A percentile compares a stretch with the other conserved stretches of the same genome.
phyloP scores from a whole-genome alignment of 2,797 vertebrate genomes.

The Otolemur crassicaudatus region DNA sequence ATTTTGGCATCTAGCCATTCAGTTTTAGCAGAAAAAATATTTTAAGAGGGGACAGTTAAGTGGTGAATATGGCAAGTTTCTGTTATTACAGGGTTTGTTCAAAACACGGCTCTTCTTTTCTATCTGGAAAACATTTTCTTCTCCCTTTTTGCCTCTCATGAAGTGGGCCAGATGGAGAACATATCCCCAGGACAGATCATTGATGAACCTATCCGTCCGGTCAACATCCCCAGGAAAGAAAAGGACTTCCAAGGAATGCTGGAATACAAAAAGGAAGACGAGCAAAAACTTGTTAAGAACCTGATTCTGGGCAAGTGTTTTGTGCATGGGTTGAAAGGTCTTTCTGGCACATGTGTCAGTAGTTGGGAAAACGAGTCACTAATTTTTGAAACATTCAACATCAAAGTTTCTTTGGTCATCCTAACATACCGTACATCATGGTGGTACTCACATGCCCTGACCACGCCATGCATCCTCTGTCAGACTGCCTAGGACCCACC shows the following conservation, averaged over 20 bases:
- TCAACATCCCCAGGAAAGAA: conserved; percentile 98
- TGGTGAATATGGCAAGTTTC: neutral
- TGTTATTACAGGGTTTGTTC: neutral
- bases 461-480: neutral
- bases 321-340: neutral
- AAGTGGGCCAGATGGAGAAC: conserved; percentile 95
- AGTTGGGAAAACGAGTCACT: neutral
- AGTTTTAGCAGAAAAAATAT: conserved; percentile 23
- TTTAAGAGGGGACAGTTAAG: neutral
- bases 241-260: conserved; percentile 99
- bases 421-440: neutral
- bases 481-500: neutral
- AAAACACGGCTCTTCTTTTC: too few relatives aligned
- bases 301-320: conserved; percentile 94
- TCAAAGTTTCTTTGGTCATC: neutral
- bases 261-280: conserved; percentile 98
- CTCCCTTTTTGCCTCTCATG: conserved; percentile 30
- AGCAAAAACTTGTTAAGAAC: conserved; percentile 97
- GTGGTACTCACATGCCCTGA: neutral
- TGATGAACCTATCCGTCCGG: conserved; percentile 96
- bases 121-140: neutral
- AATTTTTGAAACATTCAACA: neutral
- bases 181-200: conserved; percentile 97
- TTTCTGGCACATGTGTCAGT: neutral
- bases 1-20: neutral